Evolutionary conservation across 2,797 vertebrate species (phyloP).

Genomic region (Gymnothorax reevesii): DNA sequence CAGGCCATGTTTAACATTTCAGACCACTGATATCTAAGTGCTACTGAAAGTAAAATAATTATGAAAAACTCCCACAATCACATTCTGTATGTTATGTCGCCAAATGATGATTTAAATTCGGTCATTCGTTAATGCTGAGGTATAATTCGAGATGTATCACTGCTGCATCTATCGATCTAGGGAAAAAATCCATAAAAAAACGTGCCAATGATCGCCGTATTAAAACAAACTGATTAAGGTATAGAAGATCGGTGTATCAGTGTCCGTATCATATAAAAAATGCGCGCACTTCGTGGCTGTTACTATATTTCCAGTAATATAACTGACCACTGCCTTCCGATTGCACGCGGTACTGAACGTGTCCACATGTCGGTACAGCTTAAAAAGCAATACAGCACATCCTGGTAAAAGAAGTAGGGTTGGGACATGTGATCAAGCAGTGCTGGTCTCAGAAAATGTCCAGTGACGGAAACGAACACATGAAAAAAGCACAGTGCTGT

Average conservation of each 20-base stretch:
- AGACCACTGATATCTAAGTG: no score
- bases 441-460: neutral
- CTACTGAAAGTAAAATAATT: no score
- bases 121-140: no score
- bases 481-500: slow-evolving; percentile 19
- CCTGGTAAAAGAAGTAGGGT: neutral
- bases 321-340: slow-evolving; percentile 2
- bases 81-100: no score
- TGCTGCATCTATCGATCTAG: no score
- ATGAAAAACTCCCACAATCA: no score
- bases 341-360: neutral
- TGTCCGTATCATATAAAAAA: slow-evolving; percentile 17
- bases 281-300: slow-evolving; percentile 27
- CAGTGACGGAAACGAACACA: slow-evolving; percentile 13
- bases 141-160: no score
- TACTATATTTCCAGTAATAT: neutral
- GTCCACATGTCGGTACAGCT: slow-evolving; percentile 6
- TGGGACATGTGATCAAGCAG: neutral
- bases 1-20: no score
- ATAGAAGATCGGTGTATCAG: neutral
- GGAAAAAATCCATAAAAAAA: no score
- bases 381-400: slow-evolving; percentile 19
- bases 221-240: no score
- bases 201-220: no score
- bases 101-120: no score